These are phyloP conservation scores for Asarcornis scutulata DNA, from an alignment of 2,113 vertebrate species.

Conservation along the genomic window DNA sequence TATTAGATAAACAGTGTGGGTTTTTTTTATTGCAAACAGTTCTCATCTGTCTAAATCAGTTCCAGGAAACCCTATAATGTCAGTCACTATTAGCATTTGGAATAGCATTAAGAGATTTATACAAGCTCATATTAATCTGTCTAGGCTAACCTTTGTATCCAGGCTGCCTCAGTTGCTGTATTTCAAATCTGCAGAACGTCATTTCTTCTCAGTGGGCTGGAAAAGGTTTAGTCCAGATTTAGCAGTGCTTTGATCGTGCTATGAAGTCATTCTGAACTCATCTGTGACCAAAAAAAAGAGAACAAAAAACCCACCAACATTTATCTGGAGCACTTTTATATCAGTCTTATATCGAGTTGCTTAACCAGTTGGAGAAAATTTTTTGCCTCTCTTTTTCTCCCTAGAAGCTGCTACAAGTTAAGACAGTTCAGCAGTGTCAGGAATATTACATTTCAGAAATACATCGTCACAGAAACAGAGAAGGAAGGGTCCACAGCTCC, in stretches of 20 bases:
- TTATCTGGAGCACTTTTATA: background rate
- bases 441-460: background rate
- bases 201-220: slow-evolving; percentile 26
- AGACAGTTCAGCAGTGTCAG: background rate
- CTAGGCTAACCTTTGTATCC: slow-evolving; percentile 50
- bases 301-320: background rate
- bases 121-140: slow-evolving; percentile 55
- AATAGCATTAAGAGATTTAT: slow-evolving; percentile 63
- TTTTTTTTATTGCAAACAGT: slow-evolving; percentile 14
- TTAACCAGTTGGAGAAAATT: background rate
- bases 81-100: slow-evolving; percentile 53
- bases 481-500: background rate
- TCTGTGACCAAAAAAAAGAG: background rate
- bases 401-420: background rate
- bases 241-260: slow-evolving; percentile 1
- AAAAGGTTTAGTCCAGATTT: slow-evolving; percentile 34
- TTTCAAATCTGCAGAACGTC: slow-evolving; percentile 30
- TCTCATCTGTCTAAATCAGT: slow-evolving; percentile 51
- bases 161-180: slow-evolving; percentile 30
- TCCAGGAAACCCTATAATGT: slow-evolving; percentile 55
- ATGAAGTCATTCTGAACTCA: slow-evolving; percentile 14
- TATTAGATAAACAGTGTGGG: slow-evolving; percentile 23
- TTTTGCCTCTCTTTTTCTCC: background rate
- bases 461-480: background rate
- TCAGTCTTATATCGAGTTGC: background rate